Percentiles rank a stretch among this genome's conserved stretches.
These are phyloP conservation scores for Mola mola DNA, from an alignment of 2,113 vertebrate genomes.

Conservation along the genomic window DNA sequence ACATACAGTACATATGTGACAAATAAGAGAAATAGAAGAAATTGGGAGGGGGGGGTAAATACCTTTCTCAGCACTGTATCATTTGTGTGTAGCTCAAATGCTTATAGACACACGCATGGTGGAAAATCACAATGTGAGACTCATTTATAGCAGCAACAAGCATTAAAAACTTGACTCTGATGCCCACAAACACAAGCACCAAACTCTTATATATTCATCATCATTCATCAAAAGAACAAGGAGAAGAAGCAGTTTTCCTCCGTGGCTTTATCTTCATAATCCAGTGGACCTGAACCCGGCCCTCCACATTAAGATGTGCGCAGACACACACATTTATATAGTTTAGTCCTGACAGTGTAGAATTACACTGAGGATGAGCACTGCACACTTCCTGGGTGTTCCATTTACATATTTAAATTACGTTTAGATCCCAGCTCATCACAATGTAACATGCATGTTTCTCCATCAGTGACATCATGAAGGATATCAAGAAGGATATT, in stretches of 20 bases:
- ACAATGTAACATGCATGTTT: slow-evolving; percentile 41
- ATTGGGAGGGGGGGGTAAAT: too few relatives aligned
- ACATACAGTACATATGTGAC: too few relatives aligned
- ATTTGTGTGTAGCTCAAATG: neutral
- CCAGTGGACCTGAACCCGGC: slow-evolving; percentile 15
- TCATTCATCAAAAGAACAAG: slow-evolving; percentile 50
- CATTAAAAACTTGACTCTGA: slow-evolving; percentile 39
- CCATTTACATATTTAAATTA: slow-evolving; percentile 46
- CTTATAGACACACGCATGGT: slow-evolving; percentile 11
- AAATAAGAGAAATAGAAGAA: too few relatives aligned
- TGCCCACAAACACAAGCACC: slow-evolving; percentile 1
- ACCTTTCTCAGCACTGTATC: too few relatives aligned
- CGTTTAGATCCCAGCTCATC: slow-evolving; percentile 49
- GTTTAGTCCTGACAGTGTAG: slow-evolving; percentile 20
- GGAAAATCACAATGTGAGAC: slow-evolving; percentile 22
- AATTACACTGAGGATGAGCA: slow-evolving; percentile 16
- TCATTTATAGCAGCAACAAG: slow-evolving; percentile 43
- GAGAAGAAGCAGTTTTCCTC: slow-evolving; percentile 56
- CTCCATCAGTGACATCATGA: slow-evolving; percentile 39
- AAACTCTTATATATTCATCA: slow-evolving; percentile 40
- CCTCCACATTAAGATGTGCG: neutral
- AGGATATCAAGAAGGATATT: slow-evolving; percentile 23
- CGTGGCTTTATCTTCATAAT: slow-evolving; percentile 37
- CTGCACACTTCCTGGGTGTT: slow-evolving; percentile 17
- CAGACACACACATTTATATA: slow-evolving; percentile 24